Evolutionary conservation across 2,797 vertebrate genomes (phyloP), one percentile per base, ranked within the genome.

Genomic region (Onychomys arenicola): DNA sequence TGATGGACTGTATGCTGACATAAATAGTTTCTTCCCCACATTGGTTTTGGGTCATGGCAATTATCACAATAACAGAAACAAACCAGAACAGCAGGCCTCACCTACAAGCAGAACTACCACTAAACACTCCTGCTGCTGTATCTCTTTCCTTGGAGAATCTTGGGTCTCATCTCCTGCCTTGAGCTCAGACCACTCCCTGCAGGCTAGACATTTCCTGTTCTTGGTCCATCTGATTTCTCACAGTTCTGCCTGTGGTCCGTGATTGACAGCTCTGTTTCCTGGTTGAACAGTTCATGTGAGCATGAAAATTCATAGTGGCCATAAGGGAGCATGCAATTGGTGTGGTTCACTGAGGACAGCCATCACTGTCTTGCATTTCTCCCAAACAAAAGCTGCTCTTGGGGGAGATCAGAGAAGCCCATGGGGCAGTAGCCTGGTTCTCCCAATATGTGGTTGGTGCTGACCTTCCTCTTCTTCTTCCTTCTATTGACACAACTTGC

Each of bases 261-360:
- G 40, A 90, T 2, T 93, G 94, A 96, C 61, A 96, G 75, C 78
- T 49, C 61, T 0, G 0, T 93, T 93, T 91, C 81, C 52, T 85
- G 71, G 55, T 83, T 78, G 90, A 96, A 71, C 0, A 2, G 59
- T 63, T 89, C 67, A 13, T 65, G n/a, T 90, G 95, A 83, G 59
- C 61, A 17, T 89, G 93, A 94, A 90, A 75, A 95, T 93, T 93
- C 90, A 85, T 40, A 75, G 61, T 19, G 46, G 49, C 59, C 73
- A 65, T 67, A 49, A 86, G 73, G 73, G 84, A 92, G 61, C 78
- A 65, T 5, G 52, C 27, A 86, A n/a, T 37, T 63, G 61, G 63
- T 43, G 57, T 0, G 13, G 32, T 90, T 80, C 59, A 19, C 77
- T 82, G 16, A 78, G 65, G 77, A 83, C 11, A 82, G 94, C 90